phyloP scores from a whole-genome alignment of 1,140 invertebrate species.

The Drosophila paulistorum region DNA sequence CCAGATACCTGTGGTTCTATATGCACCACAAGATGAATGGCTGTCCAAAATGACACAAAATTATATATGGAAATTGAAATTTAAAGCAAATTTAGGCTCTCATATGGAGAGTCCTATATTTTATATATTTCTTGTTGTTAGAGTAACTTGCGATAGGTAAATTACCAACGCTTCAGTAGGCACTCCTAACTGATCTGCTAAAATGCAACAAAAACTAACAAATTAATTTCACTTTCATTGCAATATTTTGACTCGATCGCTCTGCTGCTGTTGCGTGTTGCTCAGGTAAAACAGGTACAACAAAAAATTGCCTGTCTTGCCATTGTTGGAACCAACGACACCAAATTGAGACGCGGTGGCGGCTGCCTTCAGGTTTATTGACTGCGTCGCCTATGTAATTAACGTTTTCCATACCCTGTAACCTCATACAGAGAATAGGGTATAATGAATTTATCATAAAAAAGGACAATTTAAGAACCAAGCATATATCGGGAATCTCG shows the following conservation, averaged over 20 bases:
- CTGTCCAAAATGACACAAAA: neutral
- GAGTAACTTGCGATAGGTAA: neutral
- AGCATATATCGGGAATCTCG: too few species aligned
- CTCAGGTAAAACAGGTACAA: conserved; percentile 15
- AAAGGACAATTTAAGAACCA: neutral
- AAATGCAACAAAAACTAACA: conserved; percentile 46
- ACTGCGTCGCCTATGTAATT: conserved; percentile 69
- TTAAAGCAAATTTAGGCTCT: too few species aligned
- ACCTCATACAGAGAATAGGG: neutral
- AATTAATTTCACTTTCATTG: conserved; percentile 78
- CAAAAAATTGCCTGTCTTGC: conserved; percentile 45
- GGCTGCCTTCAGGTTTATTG: conserved; percentile 64
- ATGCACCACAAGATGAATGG: neutral
- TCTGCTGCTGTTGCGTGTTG: conserved; percentile 28
- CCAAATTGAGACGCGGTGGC: conserved; percentile 22
- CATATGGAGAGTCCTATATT: too few species aligned
- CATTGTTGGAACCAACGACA: conserved; percentile 46
- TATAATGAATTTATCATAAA: neutral
- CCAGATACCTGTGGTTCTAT: neutral
- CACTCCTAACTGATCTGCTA: neutral
- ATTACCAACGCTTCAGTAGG: neutral
- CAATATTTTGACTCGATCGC: conserved; percentile 33
- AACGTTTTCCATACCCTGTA: conserved; percentile 44
- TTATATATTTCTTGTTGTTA: too few species aligned
- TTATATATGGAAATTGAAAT: conserved; percentile 1